Evolutionary conservation across 2,888 invertebrate species (phyloP).

Genomic region (Cryptophagus acutangulus): DNA sequence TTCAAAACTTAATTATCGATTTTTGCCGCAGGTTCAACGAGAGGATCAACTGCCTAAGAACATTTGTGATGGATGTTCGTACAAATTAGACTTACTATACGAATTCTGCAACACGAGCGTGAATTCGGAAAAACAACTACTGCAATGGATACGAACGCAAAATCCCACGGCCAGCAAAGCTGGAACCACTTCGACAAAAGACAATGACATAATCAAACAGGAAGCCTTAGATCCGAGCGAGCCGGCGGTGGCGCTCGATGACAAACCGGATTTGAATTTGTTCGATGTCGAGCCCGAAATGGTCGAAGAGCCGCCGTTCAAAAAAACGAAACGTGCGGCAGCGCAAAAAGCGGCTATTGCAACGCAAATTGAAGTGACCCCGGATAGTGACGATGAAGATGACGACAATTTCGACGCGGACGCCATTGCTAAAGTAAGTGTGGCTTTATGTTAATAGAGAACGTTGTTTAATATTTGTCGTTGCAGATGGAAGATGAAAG

Average conservation of each 20-base stretch:
- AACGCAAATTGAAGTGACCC: conserved; percentile 35
- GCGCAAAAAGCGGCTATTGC: conserved; percentile 37
- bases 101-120: conserved; percentile 67
- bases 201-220: not conserved
- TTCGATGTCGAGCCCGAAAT: not conserved
- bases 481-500: conserved; percentile 43
- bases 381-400: conserved; percentile 32
- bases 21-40: conserved; percentile 54
- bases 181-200: not conserved
- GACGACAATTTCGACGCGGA: not conserved
- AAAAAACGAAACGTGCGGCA: conserved; percentile 39
- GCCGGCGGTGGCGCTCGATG: not conserved
- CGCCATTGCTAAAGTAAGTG: conserved; percentile 3
- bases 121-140: conserved; percentile 56
- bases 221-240: conserved; percentile 3
- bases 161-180: no score
- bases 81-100: conserved; percentile 66
- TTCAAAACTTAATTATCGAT: conserved; percentile 1
- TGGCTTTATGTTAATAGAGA: not conserved
- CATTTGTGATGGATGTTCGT: conserved; percentile 66
- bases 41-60: conserved; percentile 67
- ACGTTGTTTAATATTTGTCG: conserved; percentile 13
- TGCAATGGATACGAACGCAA: conserved; percentile 41
- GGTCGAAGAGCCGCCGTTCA: conserved; percentile 32
- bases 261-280: not conserved